Evolutionary conservation across 1,140 invertebrate species (phyloP).

Genomic region (Pogonognathellus flavescens): DNA sequence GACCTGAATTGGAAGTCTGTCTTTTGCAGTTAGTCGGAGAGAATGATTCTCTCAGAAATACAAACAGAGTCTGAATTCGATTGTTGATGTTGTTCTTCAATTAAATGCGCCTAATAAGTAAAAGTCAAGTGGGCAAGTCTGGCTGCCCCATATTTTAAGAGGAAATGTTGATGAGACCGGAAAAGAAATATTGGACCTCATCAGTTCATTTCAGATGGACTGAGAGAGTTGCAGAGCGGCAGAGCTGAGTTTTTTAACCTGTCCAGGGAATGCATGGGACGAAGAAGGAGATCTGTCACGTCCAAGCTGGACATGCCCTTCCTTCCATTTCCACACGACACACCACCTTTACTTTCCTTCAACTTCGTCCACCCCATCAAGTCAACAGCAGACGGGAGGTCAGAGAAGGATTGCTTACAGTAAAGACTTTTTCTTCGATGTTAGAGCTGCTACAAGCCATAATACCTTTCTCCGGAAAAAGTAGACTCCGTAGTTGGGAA

Average conservation of each 20-base stretch:
- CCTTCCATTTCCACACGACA: background rate
- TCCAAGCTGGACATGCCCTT: background rate
- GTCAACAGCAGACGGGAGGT: slow-evolving; percentile 6
- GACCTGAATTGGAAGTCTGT: background rate
- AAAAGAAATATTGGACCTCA: background rate
- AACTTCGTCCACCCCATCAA: slow-evolving; percentile 20
- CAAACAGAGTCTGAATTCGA: background rate
- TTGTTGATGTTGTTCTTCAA: slow-evolving; percentile 53
- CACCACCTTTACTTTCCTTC: background rate
- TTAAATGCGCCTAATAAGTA: slow-evolving; percentile 55
- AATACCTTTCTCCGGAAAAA: no score
- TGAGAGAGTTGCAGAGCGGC: background rate
- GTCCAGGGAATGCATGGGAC: slow-evolving; percentile 9
- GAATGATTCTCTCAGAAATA: background rate
- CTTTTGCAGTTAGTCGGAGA: background rate
- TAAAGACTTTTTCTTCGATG: background rate
- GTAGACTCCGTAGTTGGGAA: background rate
- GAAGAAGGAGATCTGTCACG: slow-evolving; percentile 14
- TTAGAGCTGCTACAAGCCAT: no score
- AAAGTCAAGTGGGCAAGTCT: slow-evolving; percentile 41
- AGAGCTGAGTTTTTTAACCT: background rate
- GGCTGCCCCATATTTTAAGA: background rate
- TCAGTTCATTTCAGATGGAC: background rate
- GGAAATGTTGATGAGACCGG: background rate
- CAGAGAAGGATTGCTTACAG: slow-evolving; percentile 7